Evolutionary conservation across 2,797 vertebrate genomes (phyloP).

Genomic region (Buphagus erythrorhynchus): DNA sequence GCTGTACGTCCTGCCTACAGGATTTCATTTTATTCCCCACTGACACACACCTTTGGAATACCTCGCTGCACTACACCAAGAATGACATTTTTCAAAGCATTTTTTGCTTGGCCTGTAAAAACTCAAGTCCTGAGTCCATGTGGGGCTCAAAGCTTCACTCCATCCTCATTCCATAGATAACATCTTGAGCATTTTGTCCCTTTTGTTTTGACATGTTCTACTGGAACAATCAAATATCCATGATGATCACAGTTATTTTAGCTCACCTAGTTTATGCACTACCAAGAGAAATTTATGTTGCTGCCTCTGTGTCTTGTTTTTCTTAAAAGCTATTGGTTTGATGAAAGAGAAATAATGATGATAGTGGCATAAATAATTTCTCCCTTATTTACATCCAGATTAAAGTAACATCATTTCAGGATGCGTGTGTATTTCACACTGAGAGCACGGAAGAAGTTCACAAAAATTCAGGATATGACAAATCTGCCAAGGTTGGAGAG

Average conservation of each 20-base stretch:
- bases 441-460: neutral
- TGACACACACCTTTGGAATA: neutral
- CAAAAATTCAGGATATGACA: neutral
- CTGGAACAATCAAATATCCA: neutral
- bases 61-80: neutral
- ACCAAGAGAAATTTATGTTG: neutral
- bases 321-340: neutral
- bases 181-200: accelerated
- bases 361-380: neutral
- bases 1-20: neutral
- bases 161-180: neutral
- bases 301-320: neutral
- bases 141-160: neutral
- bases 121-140: neutral
- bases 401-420: neutral
- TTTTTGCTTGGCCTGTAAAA: neutral
- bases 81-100: neutral
- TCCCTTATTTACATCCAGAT: neutral
- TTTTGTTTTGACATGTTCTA: neutral
- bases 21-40: neutral
- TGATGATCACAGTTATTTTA: neutral
- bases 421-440: neutral
- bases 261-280: neutral
- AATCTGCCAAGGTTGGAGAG: neutral
- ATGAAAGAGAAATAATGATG: neutral